Evolutionary conservation across 2,797 vertebrate species (phyloP).

Genomic region (Cichlasoma orientale): DNA sequence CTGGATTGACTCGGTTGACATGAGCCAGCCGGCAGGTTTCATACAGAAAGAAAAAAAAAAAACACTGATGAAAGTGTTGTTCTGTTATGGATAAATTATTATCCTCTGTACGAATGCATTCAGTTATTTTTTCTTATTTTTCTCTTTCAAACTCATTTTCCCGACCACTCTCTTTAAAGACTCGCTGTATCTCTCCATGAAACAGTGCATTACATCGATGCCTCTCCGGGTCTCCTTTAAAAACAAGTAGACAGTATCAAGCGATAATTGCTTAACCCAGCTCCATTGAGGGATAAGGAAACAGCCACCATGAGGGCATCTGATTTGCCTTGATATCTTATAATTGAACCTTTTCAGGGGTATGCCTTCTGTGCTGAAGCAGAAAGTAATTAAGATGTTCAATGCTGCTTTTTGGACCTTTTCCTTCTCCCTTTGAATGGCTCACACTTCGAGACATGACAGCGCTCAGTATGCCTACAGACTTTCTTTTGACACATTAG

Average conservation of each 20-base stretch:
- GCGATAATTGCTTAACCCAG: slow-evolving; percentile 74
- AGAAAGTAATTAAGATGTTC: slow-evolving; percentile 78
- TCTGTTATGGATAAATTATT: slow-evolving; percentile 39
- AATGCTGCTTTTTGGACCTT: slow-evolving; percentile 76
- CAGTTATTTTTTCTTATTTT: not conserved
- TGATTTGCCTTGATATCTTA: slow-evolving; percentile 76
- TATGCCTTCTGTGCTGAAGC: slow-evolving; percentile 69
- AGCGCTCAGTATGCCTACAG: slow-evolving; percentile 66
- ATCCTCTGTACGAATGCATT: not conserved
- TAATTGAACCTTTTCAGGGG: slow-evolving; percentile 77
- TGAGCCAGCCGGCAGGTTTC: slow-evolving; percentile 8
- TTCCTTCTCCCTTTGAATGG: slow-evolving; percentile 70
- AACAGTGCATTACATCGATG: slow-evolving; percentile 41
- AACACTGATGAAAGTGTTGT: slow-evolving; percentile 28
- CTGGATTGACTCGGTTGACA: slow-evolving; percentile 46
- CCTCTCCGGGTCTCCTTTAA: slow-evolving; percentile 59
- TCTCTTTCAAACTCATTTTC: slow-evolving; percentile 33
- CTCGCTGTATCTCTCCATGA: slow-evolving; percentile 32
- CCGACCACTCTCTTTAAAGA: slow-evolving; percentile 49
- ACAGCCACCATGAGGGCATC: slow-evolving; percentile 64
- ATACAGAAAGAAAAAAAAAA: not conserved
- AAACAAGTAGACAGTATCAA: slow-evolving; percentile 65
- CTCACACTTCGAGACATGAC: slow-evolving; percentile 70
- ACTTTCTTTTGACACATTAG: slow-evolving; percentile 78
- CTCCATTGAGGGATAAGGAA: slow-evolving; percentile 66